A percentile compares a stretch with the other conserved stretches of the same genome.
Evolutionary conservation across 2,797 vertebrate genomes (phyloP).

Genomic region (Phoxinus dragarum): DNA sequence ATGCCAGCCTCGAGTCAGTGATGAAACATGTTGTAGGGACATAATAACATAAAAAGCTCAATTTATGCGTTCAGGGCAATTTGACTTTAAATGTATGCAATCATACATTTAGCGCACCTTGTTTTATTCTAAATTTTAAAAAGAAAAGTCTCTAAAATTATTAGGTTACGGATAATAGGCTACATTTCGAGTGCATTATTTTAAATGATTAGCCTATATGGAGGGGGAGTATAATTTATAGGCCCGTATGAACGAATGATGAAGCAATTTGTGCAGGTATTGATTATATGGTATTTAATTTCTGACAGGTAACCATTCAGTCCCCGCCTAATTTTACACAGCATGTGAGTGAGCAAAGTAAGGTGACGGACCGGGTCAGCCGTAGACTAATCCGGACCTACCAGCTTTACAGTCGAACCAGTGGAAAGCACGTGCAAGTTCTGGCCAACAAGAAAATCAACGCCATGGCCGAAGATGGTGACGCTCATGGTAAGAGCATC

Average conservation of each 20-base stretch:
- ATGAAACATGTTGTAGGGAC: constrained; percentile 58
- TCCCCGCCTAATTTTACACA: constrained; percentile 99
- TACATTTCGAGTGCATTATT: neutral
- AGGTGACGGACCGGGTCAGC: constrained; percentile 97
- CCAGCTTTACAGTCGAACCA: constrained; percentile 99
- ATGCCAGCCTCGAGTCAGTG: constrained; percentile 53
- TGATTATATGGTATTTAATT: constrained; percentile 86
- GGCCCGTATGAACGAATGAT: constrained; percentile 45
- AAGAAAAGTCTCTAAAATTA: neutral
- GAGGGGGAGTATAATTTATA: constrained; percentile 40
- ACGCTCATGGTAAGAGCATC: constrained; percentile 87
- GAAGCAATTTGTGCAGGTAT: constrained; percentile 62
- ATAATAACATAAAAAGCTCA: constrained; percentile 21
- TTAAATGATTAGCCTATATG: neutral
- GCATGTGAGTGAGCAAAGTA: constrained; percentile 99
- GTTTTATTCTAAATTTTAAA: neutral
- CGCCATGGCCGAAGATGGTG: constrained; percentile 98
- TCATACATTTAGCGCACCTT: neutral
- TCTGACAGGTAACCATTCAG: constrained; percentile 99
- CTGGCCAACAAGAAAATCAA: constrained; percentile 99
- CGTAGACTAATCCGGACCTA: constrained; percentile 97
- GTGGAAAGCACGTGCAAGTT: constrained; percentile 97
- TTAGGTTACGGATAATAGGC: neutral
- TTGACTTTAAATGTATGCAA: neutral
- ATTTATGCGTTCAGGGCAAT: neutral